Evolutionary conservation across 2,888 invertebrate species (phyloP), one percentile per base, ranked within the genome.

Genomic region (Erynnis tages): DNA sequence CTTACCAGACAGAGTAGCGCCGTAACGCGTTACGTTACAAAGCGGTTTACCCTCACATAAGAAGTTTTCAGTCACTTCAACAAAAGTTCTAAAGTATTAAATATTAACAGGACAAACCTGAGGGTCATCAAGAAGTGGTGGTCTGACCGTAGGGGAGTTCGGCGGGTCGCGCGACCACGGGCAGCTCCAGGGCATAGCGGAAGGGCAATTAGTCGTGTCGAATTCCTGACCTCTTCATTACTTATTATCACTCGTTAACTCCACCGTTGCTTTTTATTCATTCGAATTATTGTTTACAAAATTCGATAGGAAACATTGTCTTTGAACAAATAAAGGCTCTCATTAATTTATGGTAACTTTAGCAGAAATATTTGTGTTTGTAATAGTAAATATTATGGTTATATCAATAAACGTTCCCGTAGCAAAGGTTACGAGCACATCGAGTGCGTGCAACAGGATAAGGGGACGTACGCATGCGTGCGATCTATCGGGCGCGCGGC

Each of bases 141-240:
- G 74, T 61, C 78, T 82, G 67, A 82, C 78, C 65, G 67, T 73
- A 29, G 73, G 69, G 58, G 79, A 74, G 48, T 73, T 73, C 70
- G 75, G 82, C 47, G 78, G 81, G 57, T 79, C 79, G 43, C 79
- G 79, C 55, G 88, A 86, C 88, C 89, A 89, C 65, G 86, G 86
- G 59, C 88, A 89, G 57, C 66, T 82, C 87, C 86, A 87, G 63
- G 87, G 83, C 88, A 87, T 87, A 37, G 53, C 66, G 48, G 41
- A 55, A 55, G 54, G 38, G 49, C 49, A 49, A 49, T 49, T 49
- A 49, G 53, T 46, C 53, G 69, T 62, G 67, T 61, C 66, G 66
- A 66, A 73, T 69, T 69, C 54, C 55, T 71, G 66, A 73, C 67
- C 71, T 44, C 27, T 50, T 29, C 44, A 52, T 23, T 32, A 37